Conservation (phyloP, 2,797 vertebrate genomes). For the Megalops cyprinoides region DNA sequence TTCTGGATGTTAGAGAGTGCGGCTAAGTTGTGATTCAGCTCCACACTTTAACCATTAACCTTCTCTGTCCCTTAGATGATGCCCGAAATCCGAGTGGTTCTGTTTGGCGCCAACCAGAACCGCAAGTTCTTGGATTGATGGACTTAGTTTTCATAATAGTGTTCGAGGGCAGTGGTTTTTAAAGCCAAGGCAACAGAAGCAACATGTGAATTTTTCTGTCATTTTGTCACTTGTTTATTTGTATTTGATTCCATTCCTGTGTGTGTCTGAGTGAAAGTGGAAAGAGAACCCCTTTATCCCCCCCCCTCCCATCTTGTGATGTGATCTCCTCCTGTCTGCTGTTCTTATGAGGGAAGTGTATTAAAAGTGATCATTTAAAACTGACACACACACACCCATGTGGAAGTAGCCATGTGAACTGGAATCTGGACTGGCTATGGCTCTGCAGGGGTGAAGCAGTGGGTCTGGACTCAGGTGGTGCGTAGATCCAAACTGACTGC, state of each 20-base stretch:
- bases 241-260: conserved; percentile 60
- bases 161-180: neutral
- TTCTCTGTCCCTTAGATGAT: conserved; percentile 83
- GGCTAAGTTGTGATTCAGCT: neutral
- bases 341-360: too few species aligned
- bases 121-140: conserved; percentile 93
- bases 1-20: neutral
- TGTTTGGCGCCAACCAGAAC: conserved; percentile 92
- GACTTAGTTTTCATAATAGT: conserved; percentile 9
- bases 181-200: neutral
- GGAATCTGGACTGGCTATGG: too few species aligned
- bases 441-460: too few species aligned
- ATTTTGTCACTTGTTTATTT: conserved; percentile 50
- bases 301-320: neutral
- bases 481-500: too few species aligned
- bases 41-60: neutral
- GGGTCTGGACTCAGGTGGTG: too few species aligned
- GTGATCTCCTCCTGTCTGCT: neutral
- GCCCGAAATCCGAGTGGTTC: conserved; percentile 90
- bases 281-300: neutral
- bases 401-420: too few species aligned
- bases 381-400: too few species aligned
- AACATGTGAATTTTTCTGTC: conserved; percentile 28
- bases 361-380: too few species aligned
- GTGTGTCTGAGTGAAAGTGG: conserved; percentile 43